Base-by-base conservation (phyloP, 1,140 invertebrate genomes). In the Leptoteleia sp. region DNA sequence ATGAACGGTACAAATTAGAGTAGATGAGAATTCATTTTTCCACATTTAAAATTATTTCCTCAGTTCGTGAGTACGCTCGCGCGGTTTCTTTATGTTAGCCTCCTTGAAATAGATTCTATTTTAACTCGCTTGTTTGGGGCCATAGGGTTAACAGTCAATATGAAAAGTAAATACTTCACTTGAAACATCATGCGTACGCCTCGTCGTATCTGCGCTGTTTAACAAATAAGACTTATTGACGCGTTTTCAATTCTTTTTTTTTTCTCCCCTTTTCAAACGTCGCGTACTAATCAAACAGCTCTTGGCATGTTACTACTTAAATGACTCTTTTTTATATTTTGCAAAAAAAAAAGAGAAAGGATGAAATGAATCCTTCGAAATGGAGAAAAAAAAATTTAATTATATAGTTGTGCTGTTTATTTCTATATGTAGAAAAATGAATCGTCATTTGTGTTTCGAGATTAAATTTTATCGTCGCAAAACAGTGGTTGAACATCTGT, bases 21-120 rank as follows among this genome's bases (percentile, higher is more conserved):
- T 37, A 48, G 33, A 57, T 57, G 52, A 68, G 64, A 68, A 57
- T 57, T 37, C 40, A 48, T 68, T 68, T 68, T 67, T 67, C 22
- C 40, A 48, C 50, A 43, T 68, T 57, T 68, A 22, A 68, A 68
- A 68, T 57, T 35, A 48, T 37, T 68, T 68, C 42, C 64, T 47
- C 17, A 33, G 45, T 33, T 54, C 27, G 29, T 29, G 45, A 31
- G 25, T 57, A 43, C 31, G 11, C 17, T 16, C n/a, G n/a, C 33
- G 19, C 47, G 27, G 57, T 62, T 48, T 47, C 57, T 62, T 48
- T 42, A 19, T 31, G 22, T 7, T 2, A 31, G 37, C 8, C 25
- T 13, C 29, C 38, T 55, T 29, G 22, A 55, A 55, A 55, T 35
- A 15, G 29, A 55, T 57, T 43, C 54, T 43, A 43, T 57, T 57